phyloP scores from a whole-genome alignment of 2,888 invertebrate species.

The Ditula angustiorana region DNA sequence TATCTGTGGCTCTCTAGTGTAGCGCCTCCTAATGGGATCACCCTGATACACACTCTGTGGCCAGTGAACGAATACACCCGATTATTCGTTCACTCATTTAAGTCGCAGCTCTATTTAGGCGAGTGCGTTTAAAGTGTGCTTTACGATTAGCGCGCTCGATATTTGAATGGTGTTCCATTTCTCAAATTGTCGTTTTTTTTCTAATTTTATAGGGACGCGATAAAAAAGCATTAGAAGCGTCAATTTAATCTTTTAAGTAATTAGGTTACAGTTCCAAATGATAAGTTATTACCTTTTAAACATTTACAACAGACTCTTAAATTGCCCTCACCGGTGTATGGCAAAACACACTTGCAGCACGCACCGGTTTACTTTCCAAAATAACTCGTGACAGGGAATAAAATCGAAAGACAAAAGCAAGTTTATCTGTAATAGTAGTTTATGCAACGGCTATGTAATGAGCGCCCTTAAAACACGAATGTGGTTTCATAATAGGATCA shows the following conservation, averaged over 20 bases:
- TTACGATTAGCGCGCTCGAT: conserved; percentile 29
- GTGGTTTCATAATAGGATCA: no score
- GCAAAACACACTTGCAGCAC: no score
- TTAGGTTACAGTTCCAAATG: conserved; percentile 16
- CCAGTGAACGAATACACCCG: conserved; percentile 34
- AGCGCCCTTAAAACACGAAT: no score
- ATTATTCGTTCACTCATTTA: conserved; percentile 35
- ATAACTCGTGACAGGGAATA: no score
- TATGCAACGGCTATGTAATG: no score
- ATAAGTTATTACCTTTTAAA: conserved; percentile 6
- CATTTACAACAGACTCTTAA: not conserved
- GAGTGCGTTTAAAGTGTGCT: conserved; percentile 20
- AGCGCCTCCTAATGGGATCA: conserved; percentile 45
- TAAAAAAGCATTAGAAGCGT: conserved; percentile 26
- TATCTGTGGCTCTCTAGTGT: conserved; percentile 40
- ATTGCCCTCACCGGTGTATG: no score
- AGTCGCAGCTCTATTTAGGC: conserved; percentile 26
- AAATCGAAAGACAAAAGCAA: no score
- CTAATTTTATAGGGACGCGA: conserved; percentile 1
- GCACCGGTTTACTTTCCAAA: no score
- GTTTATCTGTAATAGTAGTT: no score
- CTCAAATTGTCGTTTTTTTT: conserved; percentile 20
- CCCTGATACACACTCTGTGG: conserved; percentile 35
- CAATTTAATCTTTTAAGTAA: conserved; percentile 31
- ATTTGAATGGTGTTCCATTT: conserved; percentile 34